Base-by-base conservation (phyloP, 2,888 invertebrate species). In the Lasioglossum leucozonium region DNA sequence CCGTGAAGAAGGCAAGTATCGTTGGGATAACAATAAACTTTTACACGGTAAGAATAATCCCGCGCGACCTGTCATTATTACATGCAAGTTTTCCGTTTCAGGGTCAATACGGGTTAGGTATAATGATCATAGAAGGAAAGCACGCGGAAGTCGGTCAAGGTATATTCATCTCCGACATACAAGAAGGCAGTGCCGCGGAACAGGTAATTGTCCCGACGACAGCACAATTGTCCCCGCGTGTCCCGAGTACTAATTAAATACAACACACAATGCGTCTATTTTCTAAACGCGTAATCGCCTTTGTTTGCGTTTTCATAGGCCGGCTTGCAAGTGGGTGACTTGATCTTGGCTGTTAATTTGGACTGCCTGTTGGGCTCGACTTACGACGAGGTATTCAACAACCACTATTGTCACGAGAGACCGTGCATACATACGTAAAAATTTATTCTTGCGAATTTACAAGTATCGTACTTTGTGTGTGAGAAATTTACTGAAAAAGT, bases 311-410 rank as follows among this genome's bases (percentile, higher is more conserved):
- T 62, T 42, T 77, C 96, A 3, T 96, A 98, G 98, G 98, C 98
- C 91, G 99, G 99, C 78, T 96, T 99, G 72, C 97, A 98, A 96
- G 99, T 99, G 81, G 99, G 99, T 87, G 99, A 99, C 95, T 98
- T 99, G 98, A 97, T 99, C 89, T 96, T 99, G 86, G 98, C 98
- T 69, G 98, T 99, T 74, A 99, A 99, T 95, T 98, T 98, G 92
- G 99, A 99, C 93, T 98, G 98, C 37, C 95, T 98, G 77, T 96
- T 98, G 26, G 98, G 98, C 88, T 97, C 97, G 88, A 98, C 97
- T 94, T 98, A 98, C 93, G 98, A 98, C 93, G 97, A 97, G 94
- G 98, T 98, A 92, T 78, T 37, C 37, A 37, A 72, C n/a, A 2
- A 69, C 5, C 0, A 69, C 6, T 40, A 6, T 67, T 1, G 18